Conservation (phyloP, 2,888 invertebrate genomes). For the Andrena hattorfiana region DNA sequence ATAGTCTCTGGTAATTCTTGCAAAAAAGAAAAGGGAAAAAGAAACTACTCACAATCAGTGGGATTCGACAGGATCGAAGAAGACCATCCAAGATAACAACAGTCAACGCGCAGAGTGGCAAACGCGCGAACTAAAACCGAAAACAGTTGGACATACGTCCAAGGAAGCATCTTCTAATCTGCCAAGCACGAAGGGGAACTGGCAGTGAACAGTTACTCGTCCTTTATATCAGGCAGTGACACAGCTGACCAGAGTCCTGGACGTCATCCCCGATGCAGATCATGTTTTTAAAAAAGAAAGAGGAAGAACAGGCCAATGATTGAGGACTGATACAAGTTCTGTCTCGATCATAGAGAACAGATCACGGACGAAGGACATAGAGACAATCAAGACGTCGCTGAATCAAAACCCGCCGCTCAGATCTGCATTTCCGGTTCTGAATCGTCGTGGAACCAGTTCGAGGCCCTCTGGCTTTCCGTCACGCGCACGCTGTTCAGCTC, state of each 20-base stretch:
- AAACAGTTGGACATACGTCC: not conserved
- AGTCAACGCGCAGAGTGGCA: slow-evolving; percentile 21
- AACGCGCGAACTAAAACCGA: not conserved
- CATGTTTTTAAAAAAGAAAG: not conserved
- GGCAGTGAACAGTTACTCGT: slow-evolving; percentile 37
- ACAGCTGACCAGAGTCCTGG: not conserved
- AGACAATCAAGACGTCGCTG: not conserved
- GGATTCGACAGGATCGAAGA: not conserved
- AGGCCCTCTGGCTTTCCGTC: slow-evolving; percentile 75
- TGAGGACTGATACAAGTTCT: not conserved
- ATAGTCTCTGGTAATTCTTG: not conserved
- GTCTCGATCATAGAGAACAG: not conserved
- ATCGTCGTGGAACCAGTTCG: slow-evolving; percentile 83
- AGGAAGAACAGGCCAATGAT: not conserved
- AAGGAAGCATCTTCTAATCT: slow-evolving; percentile 6
- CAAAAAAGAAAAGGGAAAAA: not conserved
- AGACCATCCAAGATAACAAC: not conserved
- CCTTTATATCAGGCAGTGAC: not conserved
- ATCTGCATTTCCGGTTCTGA: slow-evolving; percentile 85
- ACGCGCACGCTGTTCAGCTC: slow-evolving; percentile 76
- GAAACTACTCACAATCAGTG: not conserved
- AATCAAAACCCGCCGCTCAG: slow-evolving; percentile 60
- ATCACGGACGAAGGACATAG: not conserved
- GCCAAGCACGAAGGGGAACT: not conserved
- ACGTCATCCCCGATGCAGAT: not conserved